Evolutionary conservation across 2,113 vertebrate species (phyloP), one percentile per base, ranked within the genome.

Genomic region (Tamias sibiricus): DNA sequence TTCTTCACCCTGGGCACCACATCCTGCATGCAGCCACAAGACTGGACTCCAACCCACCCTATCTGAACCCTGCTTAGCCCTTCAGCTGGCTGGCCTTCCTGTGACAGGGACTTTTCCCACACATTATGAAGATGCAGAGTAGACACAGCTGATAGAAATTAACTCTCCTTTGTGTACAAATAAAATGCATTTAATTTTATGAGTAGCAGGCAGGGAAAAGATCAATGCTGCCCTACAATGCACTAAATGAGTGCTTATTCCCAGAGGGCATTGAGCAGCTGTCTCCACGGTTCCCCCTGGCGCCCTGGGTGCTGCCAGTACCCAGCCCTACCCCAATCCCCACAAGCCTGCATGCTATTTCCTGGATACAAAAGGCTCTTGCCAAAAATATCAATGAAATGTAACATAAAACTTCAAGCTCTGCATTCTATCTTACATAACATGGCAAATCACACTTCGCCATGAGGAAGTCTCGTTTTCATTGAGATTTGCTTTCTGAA

Each of bases 31-130:
- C 44, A 54, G 40, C 17, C 11, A 6, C 2, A 22, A 57, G 69
- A 59, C 0, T 0, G 10, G 71, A 24, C 17, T 72, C 12, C 37
- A n/a, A 57, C 11, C 8, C 9, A 10, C 0, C 1, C 24, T 26
- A 13, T 49, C 30, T 35, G n/a, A 28, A 35, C 35, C 11, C 13
- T 20, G 37, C 26, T 6, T 13, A 35, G 13, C 28, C 72, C 52
- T 7, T 12, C 22, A 77, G 14, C 35, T 32, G 68, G 19, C 30
- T 44, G 35, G 37, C 6, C 44, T 16, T 10, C 69, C 47, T 3
- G 1, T 20, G 14, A 64, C 37, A 71, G 10, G 19, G n/a, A 30
- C 6, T 9, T 30, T 24, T 77, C 13, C 47, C 8, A 26, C 16
- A 69, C 0, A 2, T 8, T 17, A 20, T 26, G 26, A 42, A 54